phyloP scores from a whole-genome alignment of 1,140 invertebrate species.

The Zaprionus kolodkinae region DNA sequence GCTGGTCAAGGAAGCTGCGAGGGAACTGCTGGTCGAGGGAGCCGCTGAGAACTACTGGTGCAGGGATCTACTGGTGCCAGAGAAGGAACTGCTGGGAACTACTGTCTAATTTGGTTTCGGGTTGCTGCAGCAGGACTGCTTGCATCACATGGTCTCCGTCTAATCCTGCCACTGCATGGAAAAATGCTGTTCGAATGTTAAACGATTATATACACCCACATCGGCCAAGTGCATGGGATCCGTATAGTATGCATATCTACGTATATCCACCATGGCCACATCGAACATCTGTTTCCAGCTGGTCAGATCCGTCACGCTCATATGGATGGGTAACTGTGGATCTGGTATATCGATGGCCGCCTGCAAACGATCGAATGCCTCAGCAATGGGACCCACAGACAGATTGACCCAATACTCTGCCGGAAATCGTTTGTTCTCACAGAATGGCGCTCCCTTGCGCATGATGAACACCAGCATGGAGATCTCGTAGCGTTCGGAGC shows the following conservation, averaged over 20 bases:
- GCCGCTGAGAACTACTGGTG: background rate
- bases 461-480: conserved; percentile 81
- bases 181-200: conserved; percentile 77
- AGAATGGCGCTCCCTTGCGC: conserved; percentile 79
- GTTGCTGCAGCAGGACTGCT: background rate
- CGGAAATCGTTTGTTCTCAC: conserved; percentile 78
- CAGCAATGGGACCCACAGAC: conserved; percentile 76
- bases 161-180: conserved; percentile 76
- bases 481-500: conserved; percentile 78
- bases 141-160: conserved; percentile 5
- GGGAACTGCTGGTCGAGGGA: background rate
- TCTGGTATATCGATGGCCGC: conserved; percentile 80
- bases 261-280: conserved; percentile 72
- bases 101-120: background rate
- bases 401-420: conserved; percentile 80
- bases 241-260: conserved; percentile 75
- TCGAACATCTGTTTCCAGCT: conserved; percentile 83
- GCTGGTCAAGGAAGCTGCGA: background rate
- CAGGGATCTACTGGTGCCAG: too few species aligned
- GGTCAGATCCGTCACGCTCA: conserved; percentile 78
- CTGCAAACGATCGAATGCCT: conserved; percentile 74
- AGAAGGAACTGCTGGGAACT: background rate
- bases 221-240: conserved; percentile 77
- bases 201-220: conserved; percentile 73
- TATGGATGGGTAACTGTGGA: conserved; percentile 78